Evolutionary conservation across 1,140 invertebrate species (phyloP).

Genomic region (Magallana gigas): DNA sequence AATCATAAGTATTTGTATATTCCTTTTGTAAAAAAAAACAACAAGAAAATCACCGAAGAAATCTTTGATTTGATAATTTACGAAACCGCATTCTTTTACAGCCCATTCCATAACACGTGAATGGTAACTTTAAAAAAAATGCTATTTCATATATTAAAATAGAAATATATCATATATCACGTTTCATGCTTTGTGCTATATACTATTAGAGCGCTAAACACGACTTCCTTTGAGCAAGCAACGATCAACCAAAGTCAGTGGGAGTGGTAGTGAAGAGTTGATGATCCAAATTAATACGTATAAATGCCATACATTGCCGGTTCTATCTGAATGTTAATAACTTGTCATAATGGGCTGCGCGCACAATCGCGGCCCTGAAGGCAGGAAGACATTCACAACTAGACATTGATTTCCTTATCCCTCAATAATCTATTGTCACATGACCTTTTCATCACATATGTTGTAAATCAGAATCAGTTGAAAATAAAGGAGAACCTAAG

Average conservation of each 20-base stretch:
- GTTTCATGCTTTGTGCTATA: too few species aligned
- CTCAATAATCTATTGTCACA: background rate
- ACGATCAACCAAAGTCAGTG: background rate
- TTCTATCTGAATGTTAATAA: background rate
- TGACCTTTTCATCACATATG: slow-evolving; percentile 19
- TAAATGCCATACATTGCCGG: background rate
- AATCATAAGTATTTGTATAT: too few species aligned
- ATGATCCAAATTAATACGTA: background rate
- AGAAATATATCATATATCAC: too few species aligned
- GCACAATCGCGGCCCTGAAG: background rate
- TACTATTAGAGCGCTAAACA: too few species aligned
- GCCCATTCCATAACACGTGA: too few species aligned
- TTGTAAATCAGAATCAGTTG: background rate
- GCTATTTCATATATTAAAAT: too few species aligned
- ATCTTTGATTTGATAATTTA: too few species aligned
- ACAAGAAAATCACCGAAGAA: too few species aligned
- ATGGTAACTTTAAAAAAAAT: too few species aligned
- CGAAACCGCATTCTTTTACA: too few species aligned
- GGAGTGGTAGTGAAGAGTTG: background rate
- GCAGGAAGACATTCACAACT: background rate
- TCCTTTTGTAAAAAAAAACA: too few species aligned
- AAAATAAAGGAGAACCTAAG: slow-evolving; percentile 1
- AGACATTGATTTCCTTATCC: slow-evolving; percentile 1
- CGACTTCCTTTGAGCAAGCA: too few species aligned
- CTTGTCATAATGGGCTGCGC: background rate